Evolutionary conservation across 2,797 vertebrate species (phyloP).

Genomic region (Myotis pilosus): DNA sequence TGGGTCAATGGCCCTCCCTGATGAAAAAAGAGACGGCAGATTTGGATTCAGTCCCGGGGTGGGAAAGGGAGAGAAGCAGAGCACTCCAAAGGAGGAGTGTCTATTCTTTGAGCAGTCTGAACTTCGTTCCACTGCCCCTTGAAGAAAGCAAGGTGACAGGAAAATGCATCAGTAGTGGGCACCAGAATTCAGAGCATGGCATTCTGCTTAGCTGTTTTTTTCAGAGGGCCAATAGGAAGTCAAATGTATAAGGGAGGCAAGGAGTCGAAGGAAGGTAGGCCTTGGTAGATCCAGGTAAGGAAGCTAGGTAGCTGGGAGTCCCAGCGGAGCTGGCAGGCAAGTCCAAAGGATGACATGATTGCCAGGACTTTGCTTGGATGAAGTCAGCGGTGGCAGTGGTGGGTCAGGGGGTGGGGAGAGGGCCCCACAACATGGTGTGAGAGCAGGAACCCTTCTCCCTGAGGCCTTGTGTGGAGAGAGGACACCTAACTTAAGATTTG

Average conservation of each 20-base stretch:
- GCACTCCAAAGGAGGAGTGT: conserved; percentile 1
- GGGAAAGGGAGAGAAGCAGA: not conserved
- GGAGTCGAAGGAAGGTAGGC: not conserved
- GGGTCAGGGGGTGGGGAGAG: not conserved
- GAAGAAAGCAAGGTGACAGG: conserved; percentile 49
- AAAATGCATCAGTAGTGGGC: conserved; percentile 41
- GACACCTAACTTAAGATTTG: not conserved
- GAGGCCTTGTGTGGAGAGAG: not conserved
- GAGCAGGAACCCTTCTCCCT: not conserved
- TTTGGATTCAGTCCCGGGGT: not conserved
- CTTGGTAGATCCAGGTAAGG: not conserved
- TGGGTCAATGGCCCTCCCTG: not conserved
- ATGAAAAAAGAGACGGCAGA: not conserved
- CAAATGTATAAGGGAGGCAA: conserved; percentile 4
- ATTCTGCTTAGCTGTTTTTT: conserved; percentile 6
- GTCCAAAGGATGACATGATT: not conserved
- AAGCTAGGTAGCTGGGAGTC: conserved; percentile 19
- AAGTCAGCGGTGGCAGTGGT: not conserved
- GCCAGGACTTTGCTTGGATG: not conserved
- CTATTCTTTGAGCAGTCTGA: conserved; percentile 39
- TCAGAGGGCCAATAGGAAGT: conserved; percentile 23
- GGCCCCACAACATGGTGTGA: not conserved
- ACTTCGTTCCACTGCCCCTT: not conserved
- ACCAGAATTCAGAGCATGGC: conserved; percentile 15
- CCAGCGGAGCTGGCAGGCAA: not conserved